Conservation (phyloP, 2,888 invertebrate species). For the Ectemnius cavifrons region DNA sequence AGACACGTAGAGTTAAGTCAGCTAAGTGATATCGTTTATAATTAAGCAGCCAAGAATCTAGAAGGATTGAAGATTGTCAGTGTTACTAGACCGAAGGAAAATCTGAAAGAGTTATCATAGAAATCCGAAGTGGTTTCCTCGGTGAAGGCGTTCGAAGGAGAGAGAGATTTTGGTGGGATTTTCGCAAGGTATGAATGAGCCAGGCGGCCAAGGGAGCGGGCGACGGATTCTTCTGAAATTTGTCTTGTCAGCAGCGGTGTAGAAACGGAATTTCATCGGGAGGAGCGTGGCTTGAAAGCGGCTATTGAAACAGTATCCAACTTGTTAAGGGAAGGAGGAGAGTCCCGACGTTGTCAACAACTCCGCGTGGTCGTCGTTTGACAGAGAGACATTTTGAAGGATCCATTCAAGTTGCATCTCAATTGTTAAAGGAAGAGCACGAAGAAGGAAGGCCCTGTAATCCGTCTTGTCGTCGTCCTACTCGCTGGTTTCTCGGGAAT, state of each 20-base stretch:
- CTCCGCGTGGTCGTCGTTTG: not conserved
- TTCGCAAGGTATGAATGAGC: no score
- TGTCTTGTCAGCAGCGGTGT: not conserved
- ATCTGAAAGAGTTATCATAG: no score
- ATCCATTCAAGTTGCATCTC: conserved; percentile 5
- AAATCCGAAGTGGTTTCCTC: no score
- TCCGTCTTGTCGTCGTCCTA: not conserved
- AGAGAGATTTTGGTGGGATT: no score
- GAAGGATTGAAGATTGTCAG: no score
- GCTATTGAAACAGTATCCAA: conserved; percentile 6
- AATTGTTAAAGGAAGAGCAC: conserved; percentile 7
- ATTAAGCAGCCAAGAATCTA: no score
- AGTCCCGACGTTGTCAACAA: conserved; percentile 1
- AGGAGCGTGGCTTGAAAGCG: not conserved
- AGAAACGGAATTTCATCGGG: conserved; percentile 1
- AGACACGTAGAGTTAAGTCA: no score
- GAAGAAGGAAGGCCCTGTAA: not conserved
- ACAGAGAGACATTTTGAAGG: not conserved
- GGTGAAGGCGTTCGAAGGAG: no score
- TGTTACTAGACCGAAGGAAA: no score
- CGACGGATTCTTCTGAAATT: not conserved
- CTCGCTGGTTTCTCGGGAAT: not conserved
- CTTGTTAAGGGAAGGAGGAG: conserved; percentile 6
- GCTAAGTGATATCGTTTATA: no score
- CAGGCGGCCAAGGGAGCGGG: not conserved